These are phyloP conservation scores for Nemapogon koenigi DNA, from an alignment of 2,888 invertebrate genomes.

Conservation along the genomic window DNA sequence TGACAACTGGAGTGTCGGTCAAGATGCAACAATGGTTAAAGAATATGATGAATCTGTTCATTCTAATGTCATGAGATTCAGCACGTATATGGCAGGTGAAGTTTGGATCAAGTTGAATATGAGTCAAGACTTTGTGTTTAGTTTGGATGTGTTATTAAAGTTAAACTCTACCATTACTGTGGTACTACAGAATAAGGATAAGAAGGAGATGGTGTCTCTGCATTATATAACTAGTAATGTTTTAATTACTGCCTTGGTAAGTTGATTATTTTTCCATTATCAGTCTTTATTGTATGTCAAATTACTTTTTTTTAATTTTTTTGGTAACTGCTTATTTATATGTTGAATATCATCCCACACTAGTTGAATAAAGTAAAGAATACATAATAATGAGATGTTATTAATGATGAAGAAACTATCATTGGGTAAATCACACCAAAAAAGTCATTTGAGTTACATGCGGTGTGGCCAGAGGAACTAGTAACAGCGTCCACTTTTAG, in stretches of 20 bases:
- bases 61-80: slow-evolving; percentile 73
- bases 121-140: slow-evolving; percentile 74
- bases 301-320: too few relatives aligned
- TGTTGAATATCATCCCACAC: too few relatives aligned
- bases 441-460: too few relatives aligned
- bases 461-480: too few relatives aligned
- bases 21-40: slow-evolving; percentile 69
- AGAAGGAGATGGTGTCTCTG: slow-evolving; percentile 77
- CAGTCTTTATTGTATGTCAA: too few relatives aligned
- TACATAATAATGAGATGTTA: too few relatives aligned
- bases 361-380: too few relatives aligned
- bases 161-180: slow-evolving; percentile 85
- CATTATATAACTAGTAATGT: slow-evolving; percentile 82
- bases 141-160: slow-evolving; percentile 73
- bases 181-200: slow-evolving; percentile 76
- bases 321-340: too few relatives aligned
- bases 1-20: slow-evolving; percentile 78
- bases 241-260: slow-evolving; percentile 75
- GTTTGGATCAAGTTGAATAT: slow-evolving; percentile 67
- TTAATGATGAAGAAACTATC: too few relatives aligned
- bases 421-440: too few relatives aligned
- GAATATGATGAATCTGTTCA: slow-evolving; percentile 65
- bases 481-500: too few relatives aligned
- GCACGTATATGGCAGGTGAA: slow-evolving; percentile 72
- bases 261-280: slow-evolving; percentile 20